A percentile compares a stretch with the other conserved stretches of the same genome.
These are phyloP conservation scores for Montipora capricornis DNA, from an alignment of 64 coral and sea anemone genomes.

Conservation along the genomic window DNA sequence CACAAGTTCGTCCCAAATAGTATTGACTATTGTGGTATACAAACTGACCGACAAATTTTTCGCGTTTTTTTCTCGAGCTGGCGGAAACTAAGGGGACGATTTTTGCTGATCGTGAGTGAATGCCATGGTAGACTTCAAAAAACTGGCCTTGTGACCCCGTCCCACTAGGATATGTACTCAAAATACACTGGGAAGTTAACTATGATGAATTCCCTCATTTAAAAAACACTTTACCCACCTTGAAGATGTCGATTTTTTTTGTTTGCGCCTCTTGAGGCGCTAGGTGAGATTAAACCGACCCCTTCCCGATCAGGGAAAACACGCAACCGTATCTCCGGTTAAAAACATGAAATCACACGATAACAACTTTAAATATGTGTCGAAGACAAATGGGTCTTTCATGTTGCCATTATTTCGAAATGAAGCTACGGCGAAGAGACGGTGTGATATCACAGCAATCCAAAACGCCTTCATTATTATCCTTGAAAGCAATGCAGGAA, in stretches of 20 bases:
- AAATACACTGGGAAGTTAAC: neutral
- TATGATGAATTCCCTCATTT: neutral
- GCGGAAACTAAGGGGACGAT: neutral
- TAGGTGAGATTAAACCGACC: neutral
- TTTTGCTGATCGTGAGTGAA: neutral
- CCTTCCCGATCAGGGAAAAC: neutral
- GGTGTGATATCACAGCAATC: neutral
- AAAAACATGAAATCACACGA: neutral
- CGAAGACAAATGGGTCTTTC: neutral
- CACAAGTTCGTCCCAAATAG: neutral
- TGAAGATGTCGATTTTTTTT: neutral
- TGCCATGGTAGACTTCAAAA: neutral
- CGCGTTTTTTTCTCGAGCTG: neutral
- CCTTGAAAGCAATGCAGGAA: constrained; percentile 29
- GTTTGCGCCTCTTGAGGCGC: neutral
- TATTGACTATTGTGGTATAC: neutral
- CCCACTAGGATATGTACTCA: neutral
- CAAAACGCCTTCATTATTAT: constrained; percentile 25
- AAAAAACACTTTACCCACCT: neutral
- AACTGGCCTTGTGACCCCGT: constrained; percentile 22
- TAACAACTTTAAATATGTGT: constrained; percentile 35
- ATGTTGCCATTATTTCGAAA: constrained; percentile 7
- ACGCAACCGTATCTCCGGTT: neutral
- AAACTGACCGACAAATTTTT: neutral
- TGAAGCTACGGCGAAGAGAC: neutral